Evolutionary conservation across 2,888 invertebrate genomes (phyloP).

Genomic region (Beris chalybata): DNA sequence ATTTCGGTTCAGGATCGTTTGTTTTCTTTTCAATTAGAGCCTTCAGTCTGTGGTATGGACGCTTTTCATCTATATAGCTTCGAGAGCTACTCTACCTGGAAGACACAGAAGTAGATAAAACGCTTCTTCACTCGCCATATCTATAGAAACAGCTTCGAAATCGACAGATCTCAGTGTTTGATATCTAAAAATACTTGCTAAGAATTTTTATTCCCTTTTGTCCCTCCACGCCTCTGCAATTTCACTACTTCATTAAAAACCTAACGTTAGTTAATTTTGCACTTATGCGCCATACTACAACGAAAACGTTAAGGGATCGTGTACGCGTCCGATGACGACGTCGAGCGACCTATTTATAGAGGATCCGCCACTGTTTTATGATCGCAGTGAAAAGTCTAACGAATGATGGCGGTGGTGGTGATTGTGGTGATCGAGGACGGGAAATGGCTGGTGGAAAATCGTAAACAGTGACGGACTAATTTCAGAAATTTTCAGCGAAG

Average conservation of each 20-base stretch:
- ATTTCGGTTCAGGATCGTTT: too few species aligned
- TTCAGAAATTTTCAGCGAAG: conserved; percentile 1
- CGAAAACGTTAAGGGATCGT: not conserved
- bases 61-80: too few species aligned
- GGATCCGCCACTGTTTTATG: conserved; percentile 24
- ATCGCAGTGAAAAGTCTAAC: conserved; percentile 2
- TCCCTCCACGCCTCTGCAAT: conserved; percentile 26
- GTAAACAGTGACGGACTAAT: conserved; percentile 24
- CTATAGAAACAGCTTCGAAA: too few species aligned
- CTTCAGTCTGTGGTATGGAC: too few species aligned
- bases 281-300: too few species aligned
- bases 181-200: too few species aligned
- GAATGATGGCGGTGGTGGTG: conserved; percentile 4
- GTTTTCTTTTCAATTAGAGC: too few species aligned
- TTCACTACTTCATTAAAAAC: conserved; percentile 6
- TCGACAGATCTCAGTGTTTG: too few species aligned
- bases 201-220: conserved; percentile 8
- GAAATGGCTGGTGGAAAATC: conserved; percentile 13
- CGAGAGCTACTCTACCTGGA: too few species aligned
- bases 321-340: not conserved
- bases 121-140: too few species aligned
- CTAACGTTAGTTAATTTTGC: too few species aligned
- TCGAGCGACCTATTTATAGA: conserved; percentile 18
- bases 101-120: too few species aligned
- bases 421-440: not conserved